Base-by-base conservation (phyloP, 30 jellyfish, hydroid and myxozoan species). In the Hydractinia symbiolongicarpus region DNA sequence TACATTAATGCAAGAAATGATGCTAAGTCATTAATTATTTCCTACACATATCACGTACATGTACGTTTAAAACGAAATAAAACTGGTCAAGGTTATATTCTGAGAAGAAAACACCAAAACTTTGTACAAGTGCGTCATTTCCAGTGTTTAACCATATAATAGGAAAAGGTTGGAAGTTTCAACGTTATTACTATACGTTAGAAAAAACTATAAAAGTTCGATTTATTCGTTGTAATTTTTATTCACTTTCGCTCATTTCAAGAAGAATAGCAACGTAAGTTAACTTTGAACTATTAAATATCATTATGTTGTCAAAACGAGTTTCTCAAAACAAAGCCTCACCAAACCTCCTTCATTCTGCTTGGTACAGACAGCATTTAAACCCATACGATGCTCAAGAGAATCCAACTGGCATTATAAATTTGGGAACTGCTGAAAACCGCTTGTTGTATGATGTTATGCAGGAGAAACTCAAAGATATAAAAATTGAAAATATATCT, bases 391-490 rank as follows among this genome's bases (percentile, higher is more conserved):
- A 88, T 66, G 68, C 44, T 53, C 68, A 57, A 52, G 54, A 52
- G 15, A 88, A 83, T 57, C 96, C 96, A 5, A 79, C 62, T 66
- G 96, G 96, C 9, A 72, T 83, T n/a, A 77, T 88, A 83, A 88
- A 88, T 66, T 56, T 88, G 89, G 96, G 96, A 6, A 88, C 96
- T 5, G 86, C 94, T 77, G 96, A 88, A 79, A 88, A 83, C 57
- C 55, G 72, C 50, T 69, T 88, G 15, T 49, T 83, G 21, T 21
- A 20, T 56, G 96, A 88, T 55, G 21, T 88, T 9, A 20, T 83
- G 58, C 55, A 40, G 50, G 90, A 82, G 70, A 88, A 79, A 66
- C 30, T 82, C 8, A 17, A 74, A 11, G 30, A 69, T 51, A 56
- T 88, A n/a, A 54, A 72, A 2, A 73, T 82, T 53, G 83, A 49